Conservation (phyloP, 2,113 vertebrate genomes). For the Myotis davidii region DNA sequence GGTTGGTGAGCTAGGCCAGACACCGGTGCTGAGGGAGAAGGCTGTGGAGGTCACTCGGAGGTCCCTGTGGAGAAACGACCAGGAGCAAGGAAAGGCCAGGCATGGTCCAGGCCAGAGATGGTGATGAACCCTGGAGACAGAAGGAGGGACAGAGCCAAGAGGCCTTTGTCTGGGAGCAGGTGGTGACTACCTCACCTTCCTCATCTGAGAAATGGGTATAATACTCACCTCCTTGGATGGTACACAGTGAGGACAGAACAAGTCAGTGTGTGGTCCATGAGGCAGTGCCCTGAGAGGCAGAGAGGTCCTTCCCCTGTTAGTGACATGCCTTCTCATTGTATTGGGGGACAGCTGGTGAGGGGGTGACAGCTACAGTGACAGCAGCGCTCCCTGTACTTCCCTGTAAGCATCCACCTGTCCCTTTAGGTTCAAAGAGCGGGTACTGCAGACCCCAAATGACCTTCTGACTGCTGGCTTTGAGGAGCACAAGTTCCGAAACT, state of each 20-base stretch:
- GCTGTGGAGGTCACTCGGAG: background rate
- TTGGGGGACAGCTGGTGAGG: background rate
- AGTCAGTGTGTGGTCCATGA: background rate
- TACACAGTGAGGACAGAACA: background rate
- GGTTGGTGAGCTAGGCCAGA: background rate
- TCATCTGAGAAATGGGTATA: background rate
- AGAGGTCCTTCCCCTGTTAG: background rate
- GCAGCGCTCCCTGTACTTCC: background rate
- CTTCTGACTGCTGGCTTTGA: constrained; percentile 84
- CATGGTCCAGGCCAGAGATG: background rate
- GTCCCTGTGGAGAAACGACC: background rate
- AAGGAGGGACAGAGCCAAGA: background rate
- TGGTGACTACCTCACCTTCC: background rate
- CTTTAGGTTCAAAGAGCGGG: constrained; percentile 86
- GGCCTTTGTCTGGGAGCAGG: background rate
- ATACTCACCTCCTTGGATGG: background rate
- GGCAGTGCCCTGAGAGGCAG: background rate
- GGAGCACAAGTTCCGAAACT: constrained; percentile 83
- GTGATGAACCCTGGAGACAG: background rate
- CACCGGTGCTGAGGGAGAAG: background rate
- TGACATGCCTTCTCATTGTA: background rate
- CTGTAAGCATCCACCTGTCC: background rate
- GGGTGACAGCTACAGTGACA: background rate
- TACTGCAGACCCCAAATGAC: constrained; percentile 78
- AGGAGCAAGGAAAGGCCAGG: background rate